These are phyloP conservation scores for Drosophila mercatorum DNA, from an alignment of 2,888 invertebrate species.

Conservation along the genomic window DNA sequence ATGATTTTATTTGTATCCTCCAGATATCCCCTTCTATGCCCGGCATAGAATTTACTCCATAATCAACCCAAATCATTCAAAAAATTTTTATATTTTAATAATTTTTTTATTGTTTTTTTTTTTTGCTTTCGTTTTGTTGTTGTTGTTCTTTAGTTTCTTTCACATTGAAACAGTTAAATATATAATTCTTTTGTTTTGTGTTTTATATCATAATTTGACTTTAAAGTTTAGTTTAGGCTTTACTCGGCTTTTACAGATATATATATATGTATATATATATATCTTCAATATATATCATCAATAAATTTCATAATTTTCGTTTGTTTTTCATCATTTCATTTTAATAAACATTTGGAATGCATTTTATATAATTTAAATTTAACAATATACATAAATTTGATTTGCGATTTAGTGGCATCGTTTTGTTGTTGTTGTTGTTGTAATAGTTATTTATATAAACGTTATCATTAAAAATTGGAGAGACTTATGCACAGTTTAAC, in stretches of 20 bases:
- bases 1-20: background rate
- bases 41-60: background rate
- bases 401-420: constrained; percentile 52
- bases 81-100: background rate
- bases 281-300: constrained; percentile 2
- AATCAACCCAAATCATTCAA: background rate
- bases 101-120: constrained; percentile 20
- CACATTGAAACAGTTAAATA: constrained; percentile 45
- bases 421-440: constrained; percentile 27
- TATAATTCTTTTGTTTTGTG: constrained; percentile 19
- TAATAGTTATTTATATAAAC: constrained; percentile 35
- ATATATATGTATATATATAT: too few relatives aligned
- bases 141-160: constrained; percentile 43
- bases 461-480: constrained; percentile 67
- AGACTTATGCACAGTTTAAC: constrained; percentile 74
- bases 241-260: constrained; percentile 43
- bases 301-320: constrained; percentile 4
- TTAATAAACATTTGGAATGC: constrained; percentile 76
- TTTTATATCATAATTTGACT: constrained; percentile 61
- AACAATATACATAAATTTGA: constrained; percentile 60
- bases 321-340: constrained; percentile 37
- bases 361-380: constrained; percentile 66
- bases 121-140: constrained; percentile 25
- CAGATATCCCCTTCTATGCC: background rate
- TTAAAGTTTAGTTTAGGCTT: constrained; percentile 72